Percentiles rank a stretch among this genome's conserved stretches.
Conservation (phyloP, 2,113 vertebrate genomes). For the Rissa tridactyla region DNA sequence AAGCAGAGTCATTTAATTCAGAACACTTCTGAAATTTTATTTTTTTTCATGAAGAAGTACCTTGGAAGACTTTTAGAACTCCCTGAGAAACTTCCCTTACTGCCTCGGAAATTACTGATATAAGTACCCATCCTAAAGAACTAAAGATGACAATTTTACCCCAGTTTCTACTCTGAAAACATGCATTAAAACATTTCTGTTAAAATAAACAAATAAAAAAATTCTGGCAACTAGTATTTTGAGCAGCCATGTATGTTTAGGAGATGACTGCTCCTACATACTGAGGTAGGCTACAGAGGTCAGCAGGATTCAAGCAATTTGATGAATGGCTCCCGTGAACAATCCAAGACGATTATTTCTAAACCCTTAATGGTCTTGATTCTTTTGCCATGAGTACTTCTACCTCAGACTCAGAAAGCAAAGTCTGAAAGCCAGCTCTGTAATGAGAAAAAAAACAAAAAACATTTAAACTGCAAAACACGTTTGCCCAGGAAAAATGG, state of each 20-base stretch:
- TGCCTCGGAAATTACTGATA: background rate
- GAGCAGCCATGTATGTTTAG: background rate
- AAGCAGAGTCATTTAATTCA: background rate
- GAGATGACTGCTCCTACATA: background rate
- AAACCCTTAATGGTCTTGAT: background rate
- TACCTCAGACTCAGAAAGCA: background rate
- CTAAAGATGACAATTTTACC: background rate
- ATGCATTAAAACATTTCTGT: background rate
- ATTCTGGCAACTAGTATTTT: background rate
- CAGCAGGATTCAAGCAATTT: background rate
- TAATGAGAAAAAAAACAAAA: background rate
- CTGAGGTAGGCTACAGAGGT: background rate
- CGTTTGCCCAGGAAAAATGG: background rate
- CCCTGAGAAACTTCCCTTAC: background rate
- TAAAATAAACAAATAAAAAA: background rate
- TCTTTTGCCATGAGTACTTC: background rate
- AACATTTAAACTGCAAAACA: background rate
- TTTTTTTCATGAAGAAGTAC: background rate
- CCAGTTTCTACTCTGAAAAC: background rate
- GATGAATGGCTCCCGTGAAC: background rate
- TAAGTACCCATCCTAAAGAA: background rate
- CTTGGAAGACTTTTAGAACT: background rate
- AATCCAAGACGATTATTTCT: background rate
- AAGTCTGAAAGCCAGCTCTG: background rate
- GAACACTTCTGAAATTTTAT: background rate